Conservation (phyloP, 2,888 invertebrate genomes). For the Philereme transversata region DNA sequence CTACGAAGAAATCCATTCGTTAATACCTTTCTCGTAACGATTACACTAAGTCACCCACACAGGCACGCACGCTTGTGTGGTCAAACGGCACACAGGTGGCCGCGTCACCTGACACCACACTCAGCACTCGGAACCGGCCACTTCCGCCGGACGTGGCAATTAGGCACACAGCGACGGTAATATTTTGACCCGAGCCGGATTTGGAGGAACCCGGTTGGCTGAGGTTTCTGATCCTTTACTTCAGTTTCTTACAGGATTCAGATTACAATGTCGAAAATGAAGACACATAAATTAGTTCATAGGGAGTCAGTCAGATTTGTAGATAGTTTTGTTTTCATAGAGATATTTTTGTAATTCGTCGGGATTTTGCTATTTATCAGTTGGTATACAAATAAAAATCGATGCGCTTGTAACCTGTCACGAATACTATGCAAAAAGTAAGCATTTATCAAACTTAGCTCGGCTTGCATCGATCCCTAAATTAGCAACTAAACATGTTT, state of each 20-base stretch:
- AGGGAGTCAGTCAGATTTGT: no score
- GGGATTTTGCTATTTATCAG: no score
- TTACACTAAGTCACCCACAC: constrained; percentile 15
- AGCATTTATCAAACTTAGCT: no score
- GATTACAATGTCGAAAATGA: constrained; percentile 2
- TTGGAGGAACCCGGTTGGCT: constrained; percentile 37
- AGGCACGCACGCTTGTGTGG: constrained; percentile 35
- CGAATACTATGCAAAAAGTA: no score
- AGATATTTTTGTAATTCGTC: no score
- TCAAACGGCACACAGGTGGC: constrained; percentile 66
- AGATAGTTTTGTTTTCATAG: no score
- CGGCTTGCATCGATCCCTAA: no score
- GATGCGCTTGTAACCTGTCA: no score
- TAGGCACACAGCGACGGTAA: constrained; percentile 66
- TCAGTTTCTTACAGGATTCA: constrained; percentile 13
- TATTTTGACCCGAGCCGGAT: constrained; percentile 43
- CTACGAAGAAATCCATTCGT: not conserved
- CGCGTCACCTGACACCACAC: constrained; percentile 76
- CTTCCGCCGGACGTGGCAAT: constrained; percentile 82
- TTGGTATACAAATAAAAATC: no score
- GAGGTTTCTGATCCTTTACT: constrained; percentile 24
- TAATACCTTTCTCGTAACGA: constrained; percentile 9
- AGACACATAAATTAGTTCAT: no score
- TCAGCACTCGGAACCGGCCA: constrained; percentile 78
- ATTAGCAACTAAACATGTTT: no score